Evolutionary conservation across 2,113 vertebrate genomes (phyloP).

Genomic region (Plecturocebus donacophilus): DNA sequence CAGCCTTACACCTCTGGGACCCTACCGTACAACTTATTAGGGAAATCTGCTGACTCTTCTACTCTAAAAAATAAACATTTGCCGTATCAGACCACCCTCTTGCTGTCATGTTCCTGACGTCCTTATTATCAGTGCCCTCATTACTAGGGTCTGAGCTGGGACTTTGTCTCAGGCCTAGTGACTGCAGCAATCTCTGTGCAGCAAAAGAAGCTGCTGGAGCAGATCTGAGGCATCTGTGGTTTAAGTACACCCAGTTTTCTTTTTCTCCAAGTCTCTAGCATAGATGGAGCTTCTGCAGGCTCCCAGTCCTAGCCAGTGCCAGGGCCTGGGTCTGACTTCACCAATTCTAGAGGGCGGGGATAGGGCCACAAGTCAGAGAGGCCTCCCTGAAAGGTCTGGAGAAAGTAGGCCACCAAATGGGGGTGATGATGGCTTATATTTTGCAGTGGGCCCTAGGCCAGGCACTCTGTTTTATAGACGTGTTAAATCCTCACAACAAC

Average conservation of each 20-base stretch:
- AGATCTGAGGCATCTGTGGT: rapidly evolving
- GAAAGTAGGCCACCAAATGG: rapidly evolving
- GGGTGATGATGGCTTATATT: not conserved
- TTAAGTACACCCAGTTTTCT: not conserved
- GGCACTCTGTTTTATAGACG: rapidly evolving
- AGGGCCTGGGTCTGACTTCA: not conserved
- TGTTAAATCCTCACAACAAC: not conserved
- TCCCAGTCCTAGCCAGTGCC: not conserved
- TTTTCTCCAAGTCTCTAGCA: not conserved
- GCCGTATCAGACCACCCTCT: not conserved
- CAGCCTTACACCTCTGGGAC: conserved; percentile 52
- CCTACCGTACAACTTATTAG: conserved; percentile 62
- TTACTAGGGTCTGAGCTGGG: not conserved
- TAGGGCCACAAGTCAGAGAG: not conserved
- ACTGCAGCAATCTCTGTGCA: not conserved
- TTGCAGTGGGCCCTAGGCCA: not conserved
- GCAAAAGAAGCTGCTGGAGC: not conserved
- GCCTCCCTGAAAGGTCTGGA: not conserved
- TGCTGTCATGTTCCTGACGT: not conserved
- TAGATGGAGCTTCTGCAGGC: not conserved
- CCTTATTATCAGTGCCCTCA: not conserved
- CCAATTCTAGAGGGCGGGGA: not conserved
- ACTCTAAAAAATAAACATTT: not conserved
- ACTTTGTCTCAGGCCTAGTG: not conserved
- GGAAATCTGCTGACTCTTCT: conserved; percentile 77